A percentile compares a stretch with the other conserved stretches of the same genome.
Evolutionary conservation across 92 coral and sea anemone species (phyloP).

Genomic region (Umimayanthus chanpuru): DNA sequence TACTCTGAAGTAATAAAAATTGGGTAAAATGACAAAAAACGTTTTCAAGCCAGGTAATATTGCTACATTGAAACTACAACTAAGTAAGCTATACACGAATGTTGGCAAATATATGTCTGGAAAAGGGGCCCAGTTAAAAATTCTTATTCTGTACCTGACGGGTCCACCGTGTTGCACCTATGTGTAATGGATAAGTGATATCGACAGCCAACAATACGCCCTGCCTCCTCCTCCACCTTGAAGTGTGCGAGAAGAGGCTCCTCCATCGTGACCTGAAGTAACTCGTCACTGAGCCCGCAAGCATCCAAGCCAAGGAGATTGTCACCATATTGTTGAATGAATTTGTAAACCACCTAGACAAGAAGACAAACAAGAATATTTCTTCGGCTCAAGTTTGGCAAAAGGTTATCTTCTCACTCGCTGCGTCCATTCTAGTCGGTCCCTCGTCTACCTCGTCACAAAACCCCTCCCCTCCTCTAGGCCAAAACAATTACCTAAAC

Average conservation of each 20-base stretch:
- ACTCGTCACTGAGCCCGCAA: conserved; percentile 69
- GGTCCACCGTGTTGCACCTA: conserved; percentile 64
- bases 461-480: neutral
- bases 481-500: conserved; percentile 49
- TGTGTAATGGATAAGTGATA: conserved; percentile 49
- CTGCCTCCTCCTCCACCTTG: conserved; percentile 55
- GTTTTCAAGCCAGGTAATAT: too few species aligned
- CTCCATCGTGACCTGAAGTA: conserved; percentile 53
- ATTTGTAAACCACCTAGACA: conserved; percentile 56
- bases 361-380: neutral
- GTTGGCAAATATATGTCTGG: too few species aligned
- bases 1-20: too few species aligned
- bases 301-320: conserved; percentile 71
- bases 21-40: too few species aligned
- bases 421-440: conserved; percentile 35
- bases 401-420: conserved; percentile 58
- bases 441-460: conserved; percentile 39
- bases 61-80: too few species aligned
- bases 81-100: too few species aligned
- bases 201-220: conserved; percentile 72
- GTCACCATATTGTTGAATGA: conserved; percentile 64
- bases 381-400: conserved; percentile 47
- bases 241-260: conserved; percentile 50
- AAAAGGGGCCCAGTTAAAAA: too few species aligned
- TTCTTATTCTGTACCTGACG: conserved; percentile 8